These are phyloP conservation scores for Arbacia lixula DNA, from an alignment of 53 echinoderm and acorn worm species.

Conservation along the genomic window DNA sequence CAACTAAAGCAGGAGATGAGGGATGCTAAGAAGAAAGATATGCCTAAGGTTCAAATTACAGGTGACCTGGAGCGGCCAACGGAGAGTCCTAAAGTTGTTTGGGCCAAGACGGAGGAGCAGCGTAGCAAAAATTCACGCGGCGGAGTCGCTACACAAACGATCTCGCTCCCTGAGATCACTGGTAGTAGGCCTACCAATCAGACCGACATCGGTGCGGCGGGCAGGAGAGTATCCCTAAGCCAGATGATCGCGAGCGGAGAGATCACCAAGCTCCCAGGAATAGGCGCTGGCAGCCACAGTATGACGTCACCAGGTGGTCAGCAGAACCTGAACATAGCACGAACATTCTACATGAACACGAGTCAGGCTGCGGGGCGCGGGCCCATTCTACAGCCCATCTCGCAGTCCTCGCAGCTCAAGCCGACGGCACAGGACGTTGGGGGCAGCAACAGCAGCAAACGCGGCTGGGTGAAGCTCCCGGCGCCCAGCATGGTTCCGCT, in stretches of 20 bases:
- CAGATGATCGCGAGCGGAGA: slow-evolving; percentile 78
- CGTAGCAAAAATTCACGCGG: slow-evolving; percentile 4
- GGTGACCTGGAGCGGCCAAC: not conserved
- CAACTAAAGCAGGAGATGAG: slow-evolving; percentile 42
- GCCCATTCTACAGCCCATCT: slow-evolving; percentile 37
- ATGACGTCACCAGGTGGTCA: not conserved
- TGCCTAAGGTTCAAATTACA: slow-evolving; percentile 8
- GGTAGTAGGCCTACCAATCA: slow-evolving; percentile 17
- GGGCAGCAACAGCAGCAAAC: slow-evolving; percentile 2
- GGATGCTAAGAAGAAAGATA: slow-evolving; percentile 29
- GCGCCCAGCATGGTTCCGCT: slow-evolving; percentile 69
- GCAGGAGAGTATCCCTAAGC: slow-evolving; percentile 74
- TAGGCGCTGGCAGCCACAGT: not conserved
- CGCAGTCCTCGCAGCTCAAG: slow-evolving; percentile 29
- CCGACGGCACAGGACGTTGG: not conserved
- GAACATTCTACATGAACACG: slow-evolving; percentile 83
- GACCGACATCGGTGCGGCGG: not conserved
- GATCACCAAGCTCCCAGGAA: slow-evolving; percentile 72
- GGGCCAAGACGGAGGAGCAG: slow-evolving; percentile 1
- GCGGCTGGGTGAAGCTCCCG: slow-evolving; percentile 44
- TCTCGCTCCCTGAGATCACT: slow-evolving; percentile 70
- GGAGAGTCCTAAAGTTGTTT: not conserved
- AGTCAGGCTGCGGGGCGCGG: slow-evolving; percentile 47
- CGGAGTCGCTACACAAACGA: slow-evolving; percentile 54
- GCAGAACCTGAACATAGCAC: slow-evolving; percentile 48